Conservation (phyloP, 2,113 vertebrate species). For the Forbesichthys agassizii region DNA sequence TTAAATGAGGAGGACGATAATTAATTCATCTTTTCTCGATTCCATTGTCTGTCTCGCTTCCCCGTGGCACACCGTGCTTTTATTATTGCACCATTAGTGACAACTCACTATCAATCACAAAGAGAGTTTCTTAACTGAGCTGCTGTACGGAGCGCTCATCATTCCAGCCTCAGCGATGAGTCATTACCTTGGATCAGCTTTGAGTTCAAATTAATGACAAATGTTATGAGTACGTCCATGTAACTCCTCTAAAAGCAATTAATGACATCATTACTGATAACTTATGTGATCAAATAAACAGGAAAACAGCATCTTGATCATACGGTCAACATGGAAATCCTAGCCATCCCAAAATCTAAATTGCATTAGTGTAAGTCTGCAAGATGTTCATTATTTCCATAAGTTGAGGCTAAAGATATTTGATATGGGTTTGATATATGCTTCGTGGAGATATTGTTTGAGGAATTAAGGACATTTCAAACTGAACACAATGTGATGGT, state of each 20-base stretch:
- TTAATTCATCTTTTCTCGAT: conserved; percentile 60
- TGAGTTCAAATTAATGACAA: conserved; percentile 56
- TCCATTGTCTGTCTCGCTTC: conserved; percentile 4
- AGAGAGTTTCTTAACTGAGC: conserved; percentile 42
- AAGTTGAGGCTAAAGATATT: conserved; percentile 52
- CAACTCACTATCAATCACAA: conserved; percentile 68
- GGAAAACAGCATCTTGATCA: neutral
- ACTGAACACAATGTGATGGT: conserved; percentile 6
- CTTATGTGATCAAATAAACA: neutral
- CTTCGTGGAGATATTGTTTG: conserved; percentile 35
- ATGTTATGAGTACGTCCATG: conserved; percentile 40
- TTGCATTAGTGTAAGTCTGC: neutral
- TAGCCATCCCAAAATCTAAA: too few species aligned
- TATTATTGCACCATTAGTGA: conserved; percentile 73
- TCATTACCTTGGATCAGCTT: conserved; percentile 32
- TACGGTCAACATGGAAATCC: too few species aligned
- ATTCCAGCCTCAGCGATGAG: conserved; percentile 47
- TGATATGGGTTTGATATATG: conserved; percentile 62
- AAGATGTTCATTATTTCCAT: conserved; percentile 49
- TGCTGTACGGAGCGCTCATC: conserved; percentile 54
- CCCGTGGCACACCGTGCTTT: conserved; percentile 51
- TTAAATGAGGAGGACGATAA: conserved; percentile 55
- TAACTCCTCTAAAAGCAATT: too few species aligned
- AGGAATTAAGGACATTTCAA: conserved; percentile 22
- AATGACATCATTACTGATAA: too few species aligned